Conservation (phyloP, 2,888 invertebrate genomes). For the Melanostoma mellinum region DNA sequence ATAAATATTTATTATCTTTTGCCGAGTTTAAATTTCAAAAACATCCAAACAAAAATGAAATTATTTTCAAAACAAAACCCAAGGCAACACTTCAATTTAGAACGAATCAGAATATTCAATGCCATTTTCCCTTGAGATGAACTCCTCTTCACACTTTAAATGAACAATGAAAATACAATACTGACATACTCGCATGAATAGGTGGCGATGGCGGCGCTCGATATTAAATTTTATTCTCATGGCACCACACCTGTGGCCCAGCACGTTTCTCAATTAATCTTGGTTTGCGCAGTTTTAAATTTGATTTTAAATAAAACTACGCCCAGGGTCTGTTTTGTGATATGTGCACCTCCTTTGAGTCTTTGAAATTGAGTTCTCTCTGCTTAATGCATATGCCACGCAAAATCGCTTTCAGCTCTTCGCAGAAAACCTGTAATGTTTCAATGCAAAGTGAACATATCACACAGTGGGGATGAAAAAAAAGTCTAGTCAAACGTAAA, state of each 20-base stretch:
- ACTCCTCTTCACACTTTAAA: slow-evolving; percentile 32
- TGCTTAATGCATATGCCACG: slow-evolving; percentile 10
- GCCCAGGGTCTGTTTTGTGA: background rate
- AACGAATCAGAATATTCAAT: slow-evolving; percentile 58
- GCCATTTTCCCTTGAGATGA: slow-evolving; percentile 13
- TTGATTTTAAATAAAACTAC: slow-evolving; percentile 8
- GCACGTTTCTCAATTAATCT: slow-evolving; percentile 61
- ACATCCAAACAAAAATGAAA: too few species aligned
- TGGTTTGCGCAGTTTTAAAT: slow-evolving; percentile 6
- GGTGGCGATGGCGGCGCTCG: slow-evolving; percentile 4
- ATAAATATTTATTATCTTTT: too few species aligned
- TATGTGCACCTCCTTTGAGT: background rate
- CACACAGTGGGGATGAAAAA: background rate
- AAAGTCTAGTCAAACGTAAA: too few species aligned
- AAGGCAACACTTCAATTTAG: slow-evolving; percentile 38
- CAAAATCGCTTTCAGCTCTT: background rate
- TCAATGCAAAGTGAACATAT: background rate
- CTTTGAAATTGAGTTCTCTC: background rate
- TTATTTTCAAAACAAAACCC: slow-evolving; percentile 1
- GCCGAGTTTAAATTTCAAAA: too few species aligned
- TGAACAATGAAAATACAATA: background rate
- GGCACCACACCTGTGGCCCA: slow-evolving; percentile 53
- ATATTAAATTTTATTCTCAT: slow-evolving; percentile 33
- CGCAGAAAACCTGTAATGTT: background rate
- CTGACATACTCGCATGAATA: background rate